phyloP scores from a whole-genome alignment of 2,888 invertebrate species.

The Himalopsyche anomala region DNA sequence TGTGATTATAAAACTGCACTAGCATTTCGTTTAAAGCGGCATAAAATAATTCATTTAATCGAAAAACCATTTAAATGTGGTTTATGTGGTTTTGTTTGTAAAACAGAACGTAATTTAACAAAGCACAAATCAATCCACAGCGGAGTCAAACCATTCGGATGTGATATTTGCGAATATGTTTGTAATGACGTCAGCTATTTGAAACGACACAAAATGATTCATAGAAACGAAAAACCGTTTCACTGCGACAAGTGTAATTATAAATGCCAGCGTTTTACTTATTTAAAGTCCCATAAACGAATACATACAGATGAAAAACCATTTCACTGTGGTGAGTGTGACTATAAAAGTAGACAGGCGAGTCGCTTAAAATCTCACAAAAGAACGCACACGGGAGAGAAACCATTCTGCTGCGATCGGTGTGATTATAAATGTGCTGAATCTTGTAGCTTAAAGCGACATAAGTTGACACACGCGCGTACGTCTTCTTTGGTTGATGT shows the following conservation, averaged over 20 bases:
- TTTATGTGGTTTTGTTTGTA: background rate
- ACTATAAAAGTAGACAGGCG: background rate
- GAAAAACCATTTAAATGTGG: slow-evolving; percentile 26
- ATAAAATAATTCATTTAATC: background rate
- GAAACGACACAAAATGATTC: slow-evolving; percentile 33
- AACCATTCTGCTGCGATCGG: background rate
- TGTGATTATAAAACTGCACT: slow-evolving; percentile 18
- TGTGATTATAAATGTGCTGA: slow-evolving; percentile 27
- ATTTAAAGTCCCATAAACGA: background rate
- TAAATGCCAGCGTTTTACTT: background rate
- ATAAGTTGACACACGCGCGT: background rate
- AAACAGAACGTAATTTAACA: slow-evolving; percentile 10
- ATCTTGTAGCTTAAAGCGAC: background rate
- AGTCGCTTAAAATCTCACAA: background rate
- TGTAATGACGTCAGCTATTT: slow-evolving; percentile 1
- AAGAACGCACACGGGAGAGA: background rate
- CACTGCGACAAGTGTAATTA: background rate
- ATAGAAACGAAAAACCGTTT: slow-evolving; percentile 37
- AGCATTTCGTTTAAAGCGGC: slow-evolving; percentile 17
- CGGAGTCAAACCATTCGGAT: background rate
- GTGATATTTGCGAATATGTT: background rate
- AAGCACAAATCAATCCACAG: slow-evolving; percentile 22
- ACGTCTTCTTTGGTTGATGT: no score
- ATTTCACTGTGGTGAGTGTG: slow-evolving; percentile 9
- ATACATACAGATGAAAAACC: slow-evolving; percentile 14